A percentile compares a stretch with the other conserved stretches of the same genome.
Evolutionary conservation across 2,888 invertebrate species (phyloP).

Genomic region (Sialis fuliginosa): DNA sequence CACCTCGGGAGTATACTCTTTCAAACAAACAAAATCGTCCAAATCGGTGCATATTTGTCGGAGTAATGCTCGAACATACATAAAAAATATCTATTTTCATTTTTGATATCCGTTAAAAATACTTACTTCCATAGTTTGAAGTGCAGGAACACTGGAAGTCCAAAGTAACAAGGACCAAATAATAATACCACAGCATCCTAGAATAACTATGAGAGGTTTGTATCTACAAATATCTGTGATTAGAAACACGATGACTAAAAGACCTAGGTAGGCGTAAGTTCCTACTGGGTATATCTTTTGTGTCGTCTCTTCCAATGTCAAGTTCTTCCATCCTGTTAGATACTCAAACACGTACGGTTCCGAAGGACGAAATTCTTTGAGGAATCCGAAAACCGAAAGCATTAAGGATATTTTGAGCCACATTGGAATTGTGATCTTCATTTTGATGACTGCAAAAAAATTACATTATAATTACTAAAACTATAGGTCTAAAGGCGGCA

Average conservation of each 20-base stretch:
- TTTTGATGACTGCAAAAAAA: background rate
- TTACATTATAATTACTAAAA: background rate
- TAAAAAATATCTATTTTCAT: too few species aligned
- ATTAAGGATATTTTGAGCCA: constrained; percentile 57
- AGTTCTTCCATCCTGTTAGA: constrained; percentile 58
- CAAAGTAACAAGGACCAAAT: constrained; percentile 61
- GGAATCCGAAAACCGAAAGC: constrained; percentile 60
- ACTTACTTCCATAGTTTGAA: constrained; percentile 39
- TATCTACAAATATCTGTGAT: constrained; percentile 71
- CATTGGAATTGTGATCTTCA: constrained; percentile 26
- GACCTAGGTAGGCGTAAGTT: constrained; percentile 67
- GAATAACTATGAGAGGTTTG: constrained; percentile 71
- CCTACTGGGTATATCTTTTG: constrained; percentile 72
- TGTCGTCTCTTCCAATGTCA: constrained; percentile 51
- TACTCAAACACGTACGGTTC: constrained; percentile 74
- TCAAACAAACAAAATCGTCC: too few species aligned
- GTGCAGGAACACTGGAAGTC: constrained; percentile 47
- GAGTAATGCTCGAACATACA: too few species aligned
- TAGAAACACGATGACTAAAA: constrained; percentile 59
- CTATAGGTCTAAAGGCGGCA: too few species aligned
- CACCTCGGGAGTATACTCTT: too few species aligned
- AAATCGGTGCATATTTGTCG: too few species aligned
- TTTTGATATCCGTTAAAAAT: background rate
- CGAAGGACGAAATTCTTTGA: constrained; percentile 73
- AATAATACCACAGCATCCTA: constrained; percentile 51